Conservation (phyloP, 2,888 invertebrate genomes). For the Drosophila peninsularis region DNA sequence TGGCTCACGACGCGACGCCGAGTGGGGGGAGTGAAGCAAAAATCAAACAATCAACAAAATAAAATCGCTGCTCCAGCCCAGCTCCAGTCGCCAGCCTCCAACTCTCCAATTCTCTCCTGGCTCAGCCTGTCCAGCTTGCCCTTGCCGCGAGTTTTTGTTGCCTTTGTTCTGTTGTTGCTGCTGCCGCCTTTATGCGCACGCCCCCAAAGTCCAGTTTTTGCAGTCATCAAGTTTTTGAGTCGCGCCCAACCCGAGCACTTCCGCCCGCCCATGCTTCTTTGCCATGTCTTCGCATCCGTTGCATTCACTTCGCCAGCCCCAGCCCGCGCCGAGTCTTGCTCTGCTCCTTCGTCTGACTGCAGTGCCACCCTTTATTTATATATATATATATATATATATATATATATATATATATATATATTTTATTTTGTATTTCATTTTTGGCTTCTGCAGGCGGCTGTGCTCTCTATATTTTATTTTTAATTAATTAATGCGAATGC, state of each 20-base stretch:
- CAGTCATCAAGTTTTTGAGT: conserved; percentile 73
- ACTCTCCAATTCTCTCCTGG: conserved; percentile 3
- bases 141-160: conserved; percentile 35
- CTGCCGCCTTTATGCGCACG: conserved; percentile 65
- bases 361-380: conserved; percentile 59
- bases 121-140: conserved; percentile 40
- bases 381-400: conserved; percentile 7
- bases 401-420: conserved; percentile 4
- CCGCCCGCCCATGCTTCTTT: conserved; percentile 75
- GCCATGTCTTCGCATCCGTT: conserved; percentile 81
- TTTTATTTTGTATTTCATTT: conserved; percentile 11
- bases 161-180: conserved; percentile 58
- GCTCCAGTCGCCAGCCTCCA: conserved; percentile 7
- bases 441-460: conserved; percentile 49
- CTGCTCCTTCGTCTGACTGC: conserved; percentile 57
- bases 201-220: conserved; percentile 74
- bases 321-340: conserved; percentile 46
- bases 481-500: conserved; percentile 83
- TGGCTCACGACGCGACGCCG: conserved; percentile 32
- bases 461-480: conserved; percentile 78
- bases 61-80: conserved; percentile 62
- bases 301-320: conserved; percentile 64
- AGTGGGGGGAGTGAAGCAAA: conserved; percentile 60
- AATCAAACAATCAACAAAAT: conserved; percentile 81
- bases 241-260: conserved; percentile 55